These are phyloP conservation scores for Rhizoglyphus robini DNA, from an alignment of 1,140 invertebrate species.

Conservation along the genomic window DNA sequence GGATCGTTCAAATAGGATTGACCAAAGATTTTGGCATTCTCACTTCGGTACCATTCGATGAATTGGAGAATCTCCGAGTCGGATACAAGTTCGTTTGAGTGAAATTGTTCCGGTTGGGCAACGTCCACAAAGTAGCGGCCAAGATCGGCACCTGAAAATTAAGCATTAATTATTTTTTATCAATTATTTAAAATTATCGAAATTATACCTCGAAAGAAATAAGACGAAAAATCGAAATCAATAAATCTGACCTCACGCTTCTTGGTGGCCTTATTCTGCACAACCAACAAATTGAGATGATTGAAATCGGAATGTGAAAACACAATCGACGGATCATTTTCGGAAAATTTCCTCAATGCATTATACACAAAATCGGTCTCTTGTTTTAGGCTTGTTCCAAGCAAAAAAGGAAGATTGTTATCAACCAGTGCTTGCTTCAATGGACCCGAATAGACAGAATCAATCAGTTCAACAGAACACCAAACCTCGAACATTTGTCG, in stretches of 20 bases:
- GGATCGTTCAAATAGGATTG: background rate
- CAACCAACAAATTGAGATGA: too few species aligned
- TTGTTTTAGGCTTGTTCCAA: too few species aligned
- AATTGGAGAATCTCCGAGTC: background rate
- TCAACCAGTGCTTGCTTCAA: too few species aligned
- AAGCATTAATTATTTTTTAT: too few species aligned
- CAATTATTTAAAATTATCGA: too few species aligned
- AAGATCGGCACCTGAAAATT: background rate
- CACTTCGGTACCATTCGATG: background rate
- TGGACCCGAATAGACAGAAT: too few species aligned
- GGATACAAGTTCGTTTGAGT: background rate
- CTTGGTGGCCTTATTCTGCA: too few species aligned
- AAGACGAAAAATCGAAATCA: background rate
- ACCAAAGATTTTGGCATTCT: background rate
- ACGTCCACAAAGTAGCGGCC: background rate
- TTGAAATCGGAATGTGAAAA: too few species aligned
- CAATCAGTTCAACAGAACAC: background rate
- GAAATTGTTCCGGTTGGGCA: background rate
- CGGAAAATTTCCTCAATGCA: too few species aligned
- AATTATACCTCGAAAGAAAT: background rate
- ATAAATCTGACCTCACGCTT: background rate
- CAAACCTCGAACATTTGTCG: background rate
- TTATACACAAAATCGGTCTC: too few species aligned
- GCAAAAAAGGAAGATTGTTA: too few species aligned
- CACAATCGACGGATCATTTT: too few species aligned